Conservation (phyloP, 1,140 invertebrate species). For the Oedothorax gibbosus region DNA sequence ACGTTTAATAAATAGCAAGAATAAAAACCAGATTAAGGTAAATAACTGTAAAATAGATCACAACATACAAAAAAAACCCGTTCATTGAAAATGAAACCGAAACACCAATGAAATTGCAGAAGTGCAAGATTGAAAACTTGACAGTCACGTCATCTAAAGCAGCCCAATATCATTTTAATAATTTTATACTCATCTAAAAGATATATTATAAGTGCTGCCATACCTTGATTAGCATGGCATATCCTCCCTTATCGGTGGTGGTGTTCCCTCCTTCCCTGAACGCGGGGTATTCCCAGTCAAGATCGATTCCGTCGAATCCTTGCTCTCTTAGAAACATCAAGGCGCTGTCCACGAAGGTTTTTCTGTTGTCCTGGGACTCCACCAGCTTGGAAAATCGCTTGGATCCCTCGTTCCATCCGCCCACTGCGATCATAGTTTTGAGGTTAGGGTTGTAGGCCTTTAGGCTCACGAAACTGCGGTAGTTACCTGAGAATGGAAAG, state of each 20-base stretch:
- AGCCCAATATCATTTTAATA: no score
- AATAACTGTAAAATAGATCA: no score
- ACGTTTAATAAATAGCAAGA: no score
- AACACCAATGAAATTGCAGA: no score
- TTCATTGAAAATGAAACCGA: no score
- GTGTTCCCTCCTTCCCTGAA: slow-evolving; percentile 91
- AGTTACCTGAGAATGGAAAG: slow-evolving; percentile 77
- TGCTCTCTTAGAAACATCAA: slow-evolving; percentile 90
- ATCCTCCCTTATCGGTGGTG: slow-evolving; percentile 88
- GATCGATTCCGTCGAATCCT: slow-evolving; percentile 94
- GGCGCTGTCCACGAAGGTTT: slow-evolving; percentile 82
- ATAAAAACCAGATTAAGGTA: no score
- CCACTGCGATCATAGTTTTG: slow-evolving; percentile 92
- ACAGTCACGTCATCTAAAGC: no score
- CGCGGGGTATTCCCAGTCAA: slow-evolving; percentile 97
- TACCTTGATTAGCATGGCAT: slow-evolving; percentile 87
- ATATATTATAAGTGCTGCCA: slow-evolving; percentile 32
- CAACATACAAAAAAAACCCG: no score
- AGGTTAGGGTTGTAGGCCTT: slow-evolving; percentile 94
- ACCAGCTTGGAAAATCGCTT: slow-evolving; percentile 88
- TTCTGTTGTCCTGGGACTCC: slow-evolving; percentile 78
- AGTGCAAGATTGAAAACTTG: no score
- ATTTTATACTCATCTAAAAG: no score
- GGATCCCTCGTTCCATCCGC: slow-evolving; percentile 96
- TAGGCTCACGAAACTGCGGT: slow-evolving; percentile 91